These are phyloP conservation scores for Chaetops frenatus DNA, from an alignment of 2,113 vertebrate species.

Conservation along the genomic window DNA sequence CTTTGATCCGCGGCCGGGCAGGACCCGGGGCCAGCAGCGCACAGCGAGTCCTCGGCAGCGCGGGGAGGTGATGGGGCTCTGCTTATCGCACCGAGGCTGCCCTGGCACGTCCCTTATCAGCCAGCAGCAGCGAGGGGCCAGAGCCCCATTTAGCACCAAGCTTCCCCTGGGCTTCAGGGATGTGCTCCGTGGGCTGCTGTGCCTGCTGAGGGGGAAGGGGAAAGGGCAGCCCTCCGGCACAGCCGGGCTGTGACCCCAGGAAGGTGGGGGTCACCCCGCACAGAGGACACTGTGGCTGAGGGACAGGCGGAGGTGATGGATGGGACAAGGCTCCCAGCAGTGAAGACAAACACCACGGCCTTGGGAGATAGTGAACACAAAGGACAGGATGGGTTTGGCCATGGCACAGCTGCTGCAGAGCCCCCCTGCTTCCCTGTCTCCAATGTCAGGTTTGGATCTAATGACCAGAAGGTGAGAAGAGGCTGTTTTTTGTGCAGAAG, in stretches of 20 bases:
- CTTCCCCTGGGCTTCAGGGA: neutral
- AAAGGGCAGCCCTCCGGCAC: neutral
- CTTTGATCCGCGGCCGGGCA: neutral
- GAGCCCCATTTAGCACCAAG: neutral
- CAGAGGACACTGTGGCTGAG: neutral
- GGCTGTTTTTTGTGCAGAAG: neutral
- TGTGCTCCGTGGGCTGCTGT: neutral
- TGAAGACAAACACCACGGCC: neutral
- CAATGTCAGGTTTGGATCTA: neutral
- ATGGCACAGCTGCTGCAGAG: neutral
- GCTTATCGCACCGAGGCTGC: neutral
- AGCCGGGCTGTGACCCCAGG: conserved; percentile 12
- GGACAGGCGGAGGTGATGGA: neutral
- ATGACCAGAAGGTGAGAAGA: neutral
- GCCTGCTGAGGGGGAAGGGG: neutral
- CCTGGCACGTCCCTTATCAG: neutral
- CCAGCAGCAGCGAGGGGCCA: rapidly evolving
- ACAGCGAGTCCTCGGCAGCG: neutral
- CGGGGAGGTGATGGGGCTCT: neutral
- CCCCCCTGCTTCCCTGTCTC: neutral
- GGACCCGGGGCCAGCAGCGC: neutral
- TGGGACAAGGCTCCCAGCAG: neutral
- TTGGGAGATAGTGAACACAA: neutral
- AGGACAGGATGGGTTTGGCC: neutral
- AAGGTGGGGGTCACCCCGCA: neutral